phyloP scores from a whole-genome alignment of 2,113 vertebrate genomes.

The Scomber scombrus region DNA sequence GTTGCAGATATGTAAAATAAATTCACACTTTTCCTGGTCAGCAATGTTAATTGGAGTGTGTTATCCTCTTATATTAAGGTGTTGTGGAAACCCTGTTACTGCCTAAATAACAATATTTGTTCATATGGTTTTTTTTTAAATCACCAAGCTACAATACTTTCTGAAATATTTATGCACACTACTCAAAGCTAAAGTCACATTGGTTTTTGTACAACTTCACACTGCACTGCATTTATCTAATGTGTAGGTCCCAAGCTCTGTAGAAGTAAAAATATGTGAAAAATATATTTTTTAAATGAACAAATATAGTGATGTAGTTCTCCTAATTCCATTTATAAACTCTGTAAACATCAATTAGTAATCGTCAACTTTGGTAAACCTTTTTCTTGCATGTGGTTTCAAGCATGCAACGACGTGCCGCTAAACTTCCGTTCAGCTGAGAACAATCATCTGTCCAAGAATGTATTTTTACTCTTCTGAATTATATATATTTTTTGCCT shows the following conservation, averaged over 20 bases:
- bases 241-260: background rate
- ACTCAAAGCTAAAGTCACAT: too few relatives aligned
- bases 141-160: background rate
- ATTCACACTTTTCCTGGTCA: background rate
- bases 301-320: background rate
- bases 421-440: background rate
- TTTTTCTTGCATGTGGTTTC: background rate
- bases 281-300: background rate
- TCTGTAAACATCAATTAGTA: background rate
- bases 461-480: constrained; percentile 4
- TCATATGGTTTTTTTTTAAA: too few relatives aligned
- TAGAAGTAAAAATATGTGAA: too few relatives aligned
- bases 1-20: too few relatives aligned
- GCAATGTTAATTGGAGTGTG: background rate
- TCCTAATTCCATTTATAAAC: background rate
- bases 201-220: background rate
- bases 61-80: background rate
- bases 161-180: background rate
- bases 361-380: background rate
- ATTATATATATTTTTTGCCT: background rate
- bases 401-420: constrained; percentile 18
- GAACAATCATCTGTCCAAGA: background rate
- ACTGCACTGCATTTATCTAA: background rate
- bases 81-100: too few relatives aligned
- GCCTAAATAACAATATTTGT: too few relatives aligned